Evolutionary conservation across 2,888 invertebrate genomes (phyloP).

Genomic region (Eristalis intricaria): DNA sequence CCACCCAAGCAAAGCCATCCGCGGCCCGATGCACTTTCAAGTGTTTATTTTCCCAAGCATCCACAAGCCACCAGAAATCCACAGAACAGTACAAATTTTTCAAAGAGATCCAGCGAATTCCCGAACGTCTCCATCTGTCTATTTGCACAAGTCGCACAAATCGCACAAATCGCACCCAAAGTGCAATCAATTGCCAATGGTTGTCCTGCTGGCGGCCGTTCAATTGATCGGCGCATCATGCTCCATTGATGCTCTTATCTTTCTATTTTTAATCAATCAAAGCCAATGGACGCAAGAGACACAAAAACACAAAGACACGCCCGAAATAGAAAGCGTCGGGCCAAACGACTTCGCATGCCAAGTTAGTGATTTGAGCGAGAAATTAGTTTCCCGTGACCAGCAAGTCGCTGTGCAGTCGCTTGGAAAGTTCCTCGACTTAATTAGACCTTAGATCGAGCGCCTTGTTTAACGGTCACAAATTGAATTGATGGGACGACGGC

Average conservation of each 20-base stretch:
- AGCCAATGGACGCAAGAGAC: conserved; percentile 6
- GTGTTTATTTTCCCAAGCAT: neutral
- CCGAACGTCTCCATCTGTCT: conserved; percentile 5
- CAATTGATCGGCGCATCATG: neutral
- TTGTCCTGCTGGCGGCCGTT: neutral
- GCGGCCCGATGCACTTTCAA: neutral
- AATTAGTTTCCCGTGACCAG: conserved; percentile 32
- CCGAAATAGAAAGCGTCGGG: conserved; percentile 4
- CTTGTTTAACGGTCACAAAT: conserved; percentile 24
- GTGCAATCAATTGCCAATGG: conserved; percentile 10
- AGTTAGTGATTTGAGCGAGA: conserved; percentile 31
- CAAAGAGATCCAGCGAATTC: conserved; percentile 23
- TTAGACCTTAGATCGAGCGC: neutral
- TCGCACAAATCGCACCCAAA: conserved; percentile 2
- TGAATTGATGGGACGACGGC: conserved; percentile 42
- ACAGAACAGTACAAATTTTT: neutral
- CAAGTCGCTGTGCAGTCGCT: neutral
- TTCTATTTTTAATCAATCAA: conserved; percentile 49
- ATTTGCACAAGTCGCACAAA: conserved; percentile 17
- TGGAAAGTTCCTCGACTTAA: conserved; percentile 1
- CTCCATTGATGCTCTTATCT: neutral
- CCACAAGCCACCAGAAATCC: no score
- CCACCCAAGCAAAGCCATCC: neutral
- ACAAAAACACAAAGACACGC: neutral
- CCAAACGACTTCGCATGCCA: conserved; percentile 7